Evolutionary conservation across 2,113 vertebrate genomes (phyloP).

Genomic region (Zootoca vivipara): DNA sequence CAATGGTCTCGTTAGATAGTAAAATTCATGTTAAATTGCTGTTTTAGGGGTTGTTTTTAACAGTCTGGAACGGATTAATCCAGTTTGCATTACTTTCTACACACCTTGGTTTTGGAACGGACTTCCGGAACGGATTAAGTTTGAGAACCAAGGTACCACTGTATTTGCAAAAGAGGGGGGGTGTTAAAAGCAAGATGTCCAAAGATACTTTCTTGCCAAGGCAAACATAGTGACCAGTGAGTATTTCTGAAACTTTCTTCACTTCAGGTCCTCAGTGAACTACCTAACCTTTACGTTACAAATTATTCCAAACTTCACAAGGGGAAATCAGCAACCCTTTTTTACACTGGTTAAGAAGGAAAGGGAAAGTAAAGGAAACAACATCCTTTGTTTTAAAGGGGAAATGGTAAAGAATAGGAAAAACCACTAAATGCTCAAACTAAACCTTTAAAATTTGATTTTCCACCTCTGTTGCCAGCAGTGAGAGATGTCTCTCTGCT

Average conservation of each 20-base stretch:
- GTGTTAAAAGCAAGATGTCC: slow-evolving; percentile 35
- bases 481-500: slow-evolving; percentile 50
- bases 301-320: slow-evolving; percentile 32
- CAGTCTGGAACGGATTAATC: no score
- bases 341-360: slow-evolving; percentile 16
- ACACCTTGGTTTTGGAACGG: no score
- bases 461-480: slow-evolving; percentile 67
- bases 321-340: slow-evolving; percentile 30
- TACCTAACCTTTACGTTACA: neutral
- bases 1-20: no score
- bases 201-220: slow-evolving; percentile 20
- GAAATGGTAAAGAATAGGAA: slow-evolving; percentile 64
- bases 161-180: slow-evolving; percentile 51
- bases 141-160: no score
- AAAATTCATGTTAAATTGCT: no score
- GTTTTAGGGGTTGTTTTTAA: no score
- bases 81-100: no score
- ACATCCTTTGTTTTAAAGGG: slow-evolving; percentile 63
- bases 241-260: neutral
- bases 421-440: slow-evolving; percentile 70
- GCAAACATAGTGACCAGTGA: neutral
- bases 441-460: slow-evolving; percentile 69
- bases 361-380: slow-evolving; percentile 26
- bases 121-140: no score
- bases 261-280: neutral